phyloP scores from a whole-genome alignment of 2,113 vertebrate species.

The Lagopus muta region DNA sequence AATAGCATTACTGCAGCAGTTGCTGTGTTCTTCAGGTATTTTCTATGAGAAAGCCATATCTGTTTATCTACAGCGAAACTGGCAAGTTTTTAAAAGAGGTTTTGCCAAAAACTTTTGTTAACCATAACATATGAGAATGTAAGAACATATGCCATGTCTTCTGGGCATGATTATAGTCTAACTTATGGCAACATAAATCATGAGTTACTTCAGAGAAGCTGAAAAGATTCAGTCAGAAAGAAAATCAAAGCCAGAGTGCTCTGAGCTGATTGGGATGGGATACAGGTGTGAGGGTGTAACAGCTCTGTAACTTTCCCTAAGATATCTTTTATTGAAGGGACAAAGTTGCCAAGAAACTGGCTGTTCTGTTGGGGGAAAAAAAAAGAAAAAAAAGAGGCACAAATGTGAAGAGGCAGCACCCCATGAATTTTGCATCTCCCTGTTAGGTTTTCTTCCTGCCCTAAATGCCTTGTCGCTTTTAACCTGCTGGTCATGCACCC shows the following conservation, averaged over 20 bases:
- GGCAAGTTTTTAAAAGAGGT: background rate
- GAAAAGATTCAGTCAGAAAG: background rate
- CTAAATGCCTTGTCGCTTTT: background rate
- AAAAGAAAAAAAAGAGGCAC: background rate
- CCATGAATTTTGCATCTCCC: background rate
- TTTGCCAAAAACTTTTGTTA: conserved; percentile 42
- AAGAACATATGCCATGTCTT: conserved; percentile 28
- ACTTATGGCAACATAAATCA: conserved; percentile 7
- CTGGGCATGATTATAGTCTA: background rate
- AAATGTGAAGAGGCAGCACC: background rate
- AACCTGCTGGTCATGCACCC: background rate
- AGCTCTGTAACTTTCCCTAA: background rate
- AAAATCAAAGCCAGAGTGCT: conserved; percentile 4
- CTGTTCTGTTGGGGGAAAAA: background rate
- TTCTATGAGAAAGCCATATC: background rate
- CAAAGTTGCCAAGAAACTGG: fast-evolving
- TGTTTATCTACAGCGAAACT: background rate
- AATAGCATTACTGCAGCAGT: background rate
- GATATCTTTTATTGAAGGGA: background rate
- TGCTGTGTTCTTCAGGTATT: background rate
- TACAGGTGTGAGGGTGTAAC: background rate
- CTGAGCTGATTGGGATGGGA: background rate
- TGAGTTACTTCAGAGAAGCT: background rate
- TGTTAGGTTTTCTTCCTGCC: background rate
- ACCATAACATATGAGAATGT: background rate